Evolutionary conservation across 2,797 vertebrate species (phyloP), one percentile per base, ranked within the genome.

Genomic region (Coranthus polyacanthus): DNA sequence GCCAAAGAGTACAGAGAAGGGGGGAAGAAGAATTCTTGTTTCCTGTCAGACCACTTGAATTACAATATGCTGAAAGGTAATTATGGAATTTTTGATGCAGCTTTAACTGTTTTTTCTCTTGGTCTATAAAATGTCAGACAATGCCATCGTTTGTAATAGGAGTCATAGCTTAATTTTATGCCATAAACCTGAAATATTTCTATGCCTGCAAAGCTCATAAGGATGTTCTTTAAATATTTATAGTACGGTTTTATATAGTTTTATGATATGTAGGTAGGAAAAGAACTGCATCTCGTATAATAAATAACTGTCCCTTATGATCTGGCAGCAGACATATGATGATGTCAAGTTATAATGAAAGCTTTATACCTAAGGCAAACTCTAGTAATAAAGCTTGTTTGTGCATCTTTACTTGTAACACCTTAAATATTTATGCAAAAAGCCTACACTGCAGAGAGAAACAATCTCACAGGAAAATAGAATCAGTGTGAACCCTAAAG

Each of bases 401-500:
- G n/a, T 79, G 52, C 29, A 32, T 51, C 16, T 10, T 41, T 62
- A 60, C 10, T 21, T 60, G 50, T 11, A 37, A 3, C 36, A 0
- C n/a, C n/a, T 70, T 73, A 36, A 70, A 65, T 42, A 55, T 54
- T 57, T 18, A 61, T 58, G 45, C 59, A 22, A 49, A 18, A 59
- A 56, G 32, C 21, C 24, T 15, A 11, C 6, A 16, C 12, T 43
- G 50, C 53, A 47, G 39, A 66, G 34, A 78, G 39, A 42, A 37
- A 29, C 11, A 21, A 21, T 39, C 61, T 57, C 24, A 36, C 10
- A 22, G 21, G 29, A 39, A 18, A 57, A 21, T 9, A 10, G 17
- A 70, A 41, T 44, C 37, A 34, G 8, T 51, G 3, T 49, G 12
- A 16, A 38, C 10, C 16, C 50, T 5, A 15, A 44, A 56, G 34